Evolutionary conservation across 2,888 invertebrate species (phyloP), one percentile per base, ranked within the genome.

Genomic region (Himalopsyche anomala): DNA sequence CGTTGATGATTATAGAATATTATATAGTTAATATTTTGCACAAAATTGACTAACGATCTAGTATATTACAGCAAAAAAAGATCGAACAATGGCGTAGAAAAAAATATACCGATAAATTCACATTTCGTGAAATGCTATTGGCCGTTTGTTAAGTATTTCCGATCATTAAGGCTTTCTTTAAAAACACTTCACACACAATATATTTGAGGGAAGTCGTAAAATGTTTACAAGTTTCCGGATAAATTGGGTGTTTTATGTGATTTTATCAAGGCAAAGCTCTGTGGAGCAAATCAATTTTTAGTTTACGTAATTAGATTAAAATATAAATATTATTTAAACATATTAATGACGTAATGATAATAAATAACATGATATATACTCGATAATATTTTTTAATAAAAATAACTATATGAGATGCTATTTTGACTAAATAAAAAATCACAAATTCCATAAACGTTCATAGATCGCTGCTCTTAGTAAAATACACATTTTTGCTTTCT

Each of bases 121-220:
- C 36, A 74, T 74, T 74, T 74, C 36, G 38, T 15, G 74, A 74
- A 74, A 74, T 12, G 36, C 36, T 74, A 74, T 74, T 74, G n/a
- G 36, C 74, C 74, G 38, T 74, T 74, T 11, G 74, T 1, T 74
- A 6, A 74, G 74, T 74, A 74, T 74, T 74, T 74, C 74, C 74
- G 74, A 74, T 74, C 74, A 74, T 74, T 74, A 74, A 74, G 74
- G 74, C 74, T 36, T 12, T 38, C 74, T 74, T 74, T 74, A 74
- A 74, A 74, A 74, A 74, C 74, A 74, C 74, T 74, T 74, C 74
- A 74, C 74, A 69, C 69, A 74, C 74, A 28, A 62, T 62, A 74
- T 74, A 74, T 74, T 74, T 15, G 38, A 11, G 74, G 74, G 38
- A 74, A 74, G 74, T 74, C 74, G 74, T 74, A 38, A 74, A 74